Evolutionary conservation across 2,888 invertebrate species (phyloP).

Genomic region (Oscheius onirici): DNA sequence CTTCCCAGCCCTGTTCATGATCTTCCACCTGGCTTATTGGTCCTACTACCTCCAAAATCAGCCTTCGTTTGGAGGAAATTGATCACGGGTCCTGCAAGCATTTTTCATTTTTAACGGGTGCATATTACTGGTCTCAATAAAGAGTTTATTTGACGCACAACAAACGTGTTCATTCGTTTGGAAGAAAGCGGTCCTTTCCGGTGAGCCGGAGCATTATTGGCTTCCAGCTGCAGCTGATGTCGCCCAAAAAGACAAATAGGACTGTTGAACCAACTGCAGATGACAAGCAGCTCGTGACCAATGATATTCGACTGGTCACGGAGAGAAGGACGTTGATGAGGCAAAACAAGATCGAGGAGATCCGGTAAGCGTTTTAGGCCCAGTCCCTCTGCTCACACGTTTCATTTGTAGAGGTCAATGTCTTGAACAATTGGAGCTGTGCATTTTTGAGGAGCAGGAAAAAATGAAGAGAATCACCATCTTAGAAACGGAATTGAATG

Average conservation of each 20-base stretch:
- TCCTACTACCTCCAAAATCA: neutral
- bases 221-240: neutral
- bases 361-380: neutral
- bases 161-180: neutral
- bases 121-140: neutral
- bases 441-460: conserved; percentile 2
- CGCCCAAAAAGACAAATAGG: conserved; percentile 24
- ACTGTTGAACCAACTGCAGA: conserved; percentile 24
- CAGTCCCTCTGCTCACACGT: neutral
- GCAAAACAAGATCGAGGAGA: conserved; percentile 3
- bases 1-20: conserved; percentile 65
- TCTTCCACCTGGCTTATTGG: conserved; percentile 68
- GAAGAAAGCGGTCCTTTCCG: neutral
- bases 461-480: neutral
- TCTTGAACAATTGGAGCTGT: conserved; percentile 11
- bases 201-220: neutral
- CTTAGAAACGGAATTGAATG: conserved; percentile 9
- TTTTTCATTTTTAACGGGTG: too few relatives aligned
- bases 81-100: neutral
- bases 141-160: neutral
- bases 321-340: conserved; percentile 15
- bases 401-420: neutral
- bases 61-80: neutral
- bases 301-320: conserved; percentile 14
- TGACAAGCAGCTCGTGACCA: neutral